Evolutionary conservation across 2,797 vertebrate genomes (phyloP), one percentile per base, ranked within the genome.

Genomic region (Macropus fuliginosus): DNA sequence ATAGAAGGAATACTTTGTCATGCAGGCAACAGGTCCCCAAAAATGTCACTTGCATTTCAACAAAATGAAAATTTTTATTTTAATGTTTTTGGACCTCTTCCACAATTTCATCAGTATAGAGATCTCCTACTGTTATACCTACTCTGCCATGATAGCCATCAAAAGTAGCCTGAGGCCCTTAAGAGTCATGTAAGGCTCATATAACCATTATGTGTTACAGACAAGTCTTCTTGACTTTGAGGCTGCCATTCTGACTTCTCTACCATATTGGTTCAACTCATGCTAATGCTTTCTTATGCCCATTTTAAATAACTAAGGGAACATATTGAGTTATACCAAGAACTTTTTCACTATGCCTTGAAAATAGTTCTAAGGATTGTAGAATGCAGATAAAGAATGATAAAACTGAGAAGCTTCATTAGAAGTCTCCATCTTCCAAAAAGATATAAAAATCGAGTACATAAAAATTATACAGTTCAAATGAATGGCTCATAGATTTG

Each of bases 281-380:
- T 40, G n/a, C 9, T 74, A 74, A 74, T 46, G 1, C 3, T 81
- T 81, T 81, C 74, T 81, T 81, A 81, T 46, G 21, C 27, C 40
- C 46, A 27, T 46, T 81, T 81, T 46, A 46, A 98, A 98, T 95
- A 92, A 95, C 66, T 56, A 95, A 95, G 92, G 95, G 98, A 98
- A 93, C 54, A 96, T 34, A 9, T 13, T 13, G 3, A 91, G 10
- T 92, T 93, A 89, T 89, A 56, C 18, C 50, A 8, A 54, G 2
- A 92, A 46, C 12, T 91, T 62, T 50, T 55, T 54, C 31, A 56
- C n/a, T 52, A 40, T 12, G 11, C 0, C 46, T 1, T 12, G 9
- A 21, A 6, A 50, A 1, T 0, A 12, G 0, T 5, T 28, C 24
- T 34, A 59, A 50, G 28, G 46, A 46, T 31, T 52, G 6, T 5